phyloP scores from a whole-genome alignment of 2,113 vertebrate genomes.

The Piprites chloris region DNA sequence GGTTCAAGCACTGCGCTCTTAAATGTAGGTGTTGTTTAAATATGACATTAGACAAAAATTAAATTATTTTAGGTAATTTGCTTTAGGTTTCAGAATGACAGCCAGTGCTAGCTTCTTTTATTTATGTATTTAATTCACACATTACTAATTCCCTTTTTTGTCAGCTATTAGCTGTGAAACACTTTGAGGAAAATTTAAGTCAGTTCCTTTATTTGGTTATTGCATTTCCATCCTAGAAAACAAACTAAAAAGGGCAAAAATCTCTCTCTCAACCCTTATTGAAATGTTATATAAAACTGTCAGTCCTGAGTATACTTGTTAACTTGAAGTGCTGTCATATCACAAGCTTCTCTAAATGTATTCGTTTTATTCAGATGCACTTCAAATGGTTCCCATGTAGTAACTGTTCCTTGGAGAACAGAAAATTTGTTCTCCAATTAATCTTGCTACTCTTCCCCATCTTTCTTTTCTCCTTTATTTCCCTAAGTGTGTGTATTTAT shows the following conservation, averaged over 20 bases:
- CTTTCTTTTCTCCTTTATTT: not conserved
- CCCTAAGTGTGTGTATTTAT: not conserved
- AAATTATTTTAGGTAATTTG: not conserved
- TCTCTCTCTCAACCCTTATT: not conserved
- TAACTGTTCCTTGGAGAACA: not conserved
- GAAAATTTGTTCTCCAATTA: not conserved
- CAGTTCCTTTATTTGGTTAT: not conserved
- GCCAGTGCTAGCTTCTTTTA: not conserved
- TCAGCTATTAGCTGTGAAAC: not conserved
- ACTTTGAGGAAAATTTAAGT: not conserved
- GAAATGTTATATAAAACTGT: not conserved
- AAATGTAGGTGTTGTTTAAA: not conserved
- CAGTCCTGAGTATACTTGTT: not conserved
- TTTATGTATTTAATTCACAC: not conserved
- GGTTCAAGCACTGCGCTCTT: not conserved
- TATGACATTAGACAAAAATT: not conserved
- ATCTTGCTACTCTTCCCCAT: not conserved
- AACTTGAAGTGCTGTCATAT: not conserved
- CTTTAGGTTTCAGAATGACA: not conserved
- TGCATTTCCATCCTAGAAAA: not conserved
- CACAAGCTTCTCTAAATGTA: not conserved
- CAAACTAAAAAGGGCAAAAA: not conserved
- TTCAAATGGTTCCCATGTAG: not conserved
- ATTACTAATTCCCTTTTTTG: not conserved
- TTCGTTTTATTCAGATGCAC: not conserved